Evolutionary conservation across 2,888 invertebrate genomes (phyloP).

Genomic region (Diogma glabrata): DNA sequence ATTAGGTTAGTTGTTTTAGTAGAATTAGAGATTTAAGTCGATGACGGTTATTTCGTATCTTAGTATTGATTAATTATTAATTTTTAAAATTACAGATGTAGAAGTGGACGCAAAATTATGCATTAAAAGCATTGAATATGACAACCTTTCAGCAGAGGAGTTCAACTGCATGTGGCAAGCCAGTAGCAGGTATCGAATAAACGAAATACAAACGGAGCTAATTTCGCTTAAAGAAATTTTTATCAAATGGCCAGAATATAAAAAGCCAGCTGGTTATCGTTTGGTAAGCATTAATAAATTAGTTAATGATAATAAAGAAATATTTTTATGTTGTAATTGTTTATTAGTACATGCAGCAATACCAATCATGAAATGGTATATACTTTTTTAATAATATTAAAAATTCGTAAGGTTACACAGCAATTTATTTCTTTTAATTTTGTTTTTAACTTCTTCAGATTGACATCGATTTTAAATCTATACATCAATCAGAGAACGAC

Average conservation of each 20-base stretch:
- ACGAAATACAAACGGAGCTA: not conserved
- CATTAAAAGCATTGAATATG: not conserved
- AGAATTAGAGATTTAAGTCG: not conserved
- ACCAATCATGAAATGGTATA: no score
- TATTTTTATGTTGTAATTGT: no score
- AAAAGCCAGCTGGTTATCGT: slow-evolving; percentile 4
- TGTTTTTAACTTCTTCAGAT: not conserved
- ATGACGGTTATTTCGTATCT: not conserved
- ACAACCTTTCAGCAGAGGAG: not conserved
- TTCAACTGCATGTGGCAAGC: slow-evolving; percentile 5
- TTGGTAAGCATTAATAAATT: not conserved
- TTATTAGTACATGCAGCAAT: no score
- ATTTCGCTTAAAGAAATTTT: not conserved
- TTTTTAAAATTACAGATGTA: not conserved
- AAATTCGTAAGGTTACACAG: no score
- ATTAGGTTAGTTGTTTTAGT: not conserved
- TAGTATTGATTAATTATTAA: not conserved
- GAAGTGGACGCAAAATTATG: not conserved
- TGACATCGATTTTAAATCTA: not conserved
- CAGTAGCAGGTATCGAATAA: not conserved
- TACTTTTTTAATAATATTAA: no score
- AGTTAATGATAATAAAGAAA: no score
- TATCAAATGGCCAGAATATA: slow-evolving; percentile 5
- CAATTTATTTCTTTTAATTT: no score
- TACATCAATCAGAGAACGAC: not conserved